A percentile compares a stretch with the other conserved stretches of the same genome.
phyloP scores from a whole-genome alignment of 2,797 vertebrate genomes.

The Silurus aristotelis region DNA sequence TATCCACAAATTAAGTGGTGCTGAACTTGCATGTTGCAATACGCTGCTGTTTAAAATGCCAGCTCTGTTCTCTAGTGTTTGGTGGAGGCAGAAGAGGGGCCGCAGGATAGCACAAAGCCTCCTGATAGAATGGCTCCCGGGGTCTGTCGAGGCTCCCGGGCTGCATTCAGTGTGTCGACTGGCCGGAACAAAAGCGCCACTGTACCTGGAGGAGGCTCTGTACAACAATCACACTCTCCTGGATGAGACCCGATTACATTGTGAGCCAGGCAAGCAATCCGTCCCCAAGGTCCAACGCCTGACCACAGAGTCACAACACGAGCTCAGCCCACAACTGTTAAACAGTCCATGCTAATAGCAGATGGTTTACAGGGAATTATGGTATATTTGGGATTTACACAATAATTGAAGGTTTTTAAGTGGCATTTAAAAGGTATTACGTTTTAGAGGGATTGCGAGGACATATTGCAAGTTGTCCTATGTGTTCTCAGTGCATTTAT shows the following conservation, averaged over 20 bases:
- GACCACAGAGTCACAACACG: conserved; percentile 75
- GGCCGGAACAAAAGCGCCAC: conserved; percentile 86
- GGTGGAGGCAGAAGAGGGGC: conserved; percentile 48
- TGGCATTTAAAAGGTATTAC: conserved; percentile 7
- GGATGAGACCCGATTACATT: conserved; percentile 85
- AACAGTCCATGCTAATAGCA: conserved; percentile 51
- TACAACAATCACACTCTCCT: conserved; percentile 79
- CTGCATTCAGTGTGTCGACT: conserved; percentile 77
- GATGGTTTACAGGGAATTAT: conserved; percentile 51
- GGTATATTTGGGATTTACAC: conserved; percentile 33
- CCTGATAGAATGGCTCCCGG: conserved; percentile 75
- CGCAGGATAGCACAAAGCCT: conserved; percentile 67
- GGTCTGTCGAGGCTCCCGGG: conserved; percentile 70
- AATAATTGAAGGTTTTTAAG: conserved; percentile 27
- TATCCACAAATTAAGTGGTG: conserved; percentile 41
- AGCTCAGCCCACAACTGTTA: conserved; percentile 57
- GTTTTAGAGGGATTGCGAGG: conserved; percentile 5
- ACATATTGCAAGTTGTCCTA: neutral
- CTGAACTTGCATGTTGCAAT: conserved; percentile 33
- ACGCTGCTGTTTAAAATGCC: conserved; percentile 48
- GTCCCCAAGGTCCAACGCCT: conserved; percentile 71
- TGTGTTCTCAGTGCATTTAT: conserved; percentile 4
- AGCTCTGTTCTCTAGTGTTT: conserved; percentile 50
- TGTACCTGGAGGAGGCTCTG: conserved; percentile 82
- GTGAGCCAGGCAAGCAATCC: conserved; percentile 75